A percentile compares a stretch with the other conserved stretches of the same genome.
Evolutionary conservation across 2,888 invertebrate species (phyloP).

Genomic region (Drosophila greeni): DNA sequence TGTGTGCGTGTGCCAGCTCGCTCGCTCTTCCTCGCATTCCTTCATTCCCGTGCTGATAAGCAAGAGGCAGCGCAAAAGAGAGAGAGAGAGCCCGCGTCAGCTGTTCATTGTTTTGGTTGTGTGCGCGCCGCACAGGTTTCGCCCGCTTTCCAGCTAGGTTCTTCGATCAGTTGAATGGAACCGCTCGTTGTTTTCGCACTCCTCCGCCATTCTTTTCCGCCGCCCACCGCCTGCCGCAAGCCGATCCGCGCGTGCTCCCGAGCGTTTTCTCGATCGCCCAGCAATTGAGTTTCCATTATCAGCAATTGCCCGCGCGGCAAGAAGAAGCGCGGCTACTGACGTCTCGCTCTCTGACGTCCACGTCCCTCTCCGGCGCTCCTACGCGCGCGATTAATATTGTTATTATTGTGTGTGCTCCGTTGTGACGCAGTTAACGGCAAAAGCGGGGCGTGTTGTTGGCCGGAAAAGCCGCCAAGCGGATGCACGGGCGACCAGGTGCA

Average conservation of each 20-base stretch:
- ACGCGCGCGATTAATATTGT: constrained; percentile 26
- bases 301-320: constrained; percentile 18
- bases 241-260: constrained; percentile 30
- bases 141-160: constrained; percentile 43
- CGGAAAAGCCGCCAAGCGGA: constrained; percentile 36
- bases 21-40: constrained; percentile 28
- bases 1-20: constrained; percentile 7
- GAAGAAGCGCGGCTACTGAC: constrained; percentile 40
- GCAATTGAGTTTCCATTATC: constrained; percentile 37
- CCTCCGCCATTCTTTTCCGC: constrained; percentile 1
- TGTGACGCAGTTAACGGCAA: constrained; percentile 61
- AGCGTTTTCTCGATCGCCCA: constrained; percentile 19
- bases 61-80: constrained; percentile 19
- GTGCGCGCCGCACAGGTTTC: constrained; percentile 57
- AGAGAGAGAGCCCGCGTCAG: constrained; percentile 48
- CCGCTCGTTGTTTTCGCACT: constrained; percentile 44
- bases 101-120: constrained; percentile 68
- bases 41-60: constrained; percentile 61
- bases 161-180: constrained; percentile 68
- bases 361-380: constrained; percentile 13
- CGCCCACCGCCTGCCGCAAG: constrained; percentile 4
- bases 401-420: constrained; percentile 30
- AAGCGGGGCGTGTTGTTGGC: constrained; percentile 57
- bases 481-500: constrained; percentile 7
- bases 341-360: constrained; percentile 37